Base-by-base conservation (phyloP, 1,140 invertebrate species). In the Drosophila persimilis region DNA sequence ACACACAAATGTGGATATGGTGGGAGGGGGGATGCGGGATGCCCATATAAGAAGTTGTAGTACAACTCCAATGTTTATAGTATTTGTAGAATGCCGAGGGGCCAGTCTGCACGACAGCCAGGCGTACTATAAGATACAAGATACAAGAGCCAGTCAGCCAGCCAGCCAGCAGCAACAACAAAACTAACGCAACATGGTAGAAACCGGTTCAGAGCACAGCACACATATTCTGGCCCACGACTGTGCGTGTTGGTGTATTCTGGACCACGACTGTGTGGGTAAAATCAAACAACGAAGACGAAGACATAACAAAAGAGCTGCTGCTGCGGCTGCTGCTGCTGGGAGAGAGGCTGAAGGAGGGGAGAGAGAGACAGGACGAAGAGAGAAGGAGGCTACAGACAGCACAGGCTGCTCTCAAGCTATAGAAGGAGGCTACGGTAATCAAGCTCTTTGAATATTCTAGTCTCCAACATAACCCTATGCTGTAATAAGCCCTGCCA, bases 11-110 rank as follows among this genome's bases (percentile, higher is more conserved):
- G 35, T 39, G 35, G 35, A 4, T 39, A 4, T 11, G 31, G 8
- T 0, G 9, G 31, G 31, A 3, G 31, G 31, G 29, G 20, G 20
- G 20, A 20, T 20, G 20, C 20, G 31, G 65, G 62, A 81, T 73
- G 71, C 70, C 61, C 51, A 47, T 47, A 77, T 67, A 78, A 80
- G 81, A 85, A 86, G 81, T 85, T 85, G 80, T 85, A 85, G 50
- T 86, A 85, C 80, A 86, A 77, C 80, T 81, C 61, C 47, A 46
- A 74, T 80, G 73, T 75, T 75, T 73, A 75, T 85, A 85, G 81
- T 85, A 85, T 86, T 85, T 81, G 80, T 85, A 85, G 77, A 84
- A 80, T 85, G 80, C 57, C 53, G 70, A 51, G 72, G 44, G 66
- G 77, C 53, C 57, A 69, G 64, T 74, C 70, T 52, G 56, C 47